A percentile compares a stretch with the other conserved stretches of the same genome.
These are phyloP conservation scores for Sycobia sp. DNA, from an alignment of 1,140 invertebrate species.

Conservation along the genomic window DNA sequence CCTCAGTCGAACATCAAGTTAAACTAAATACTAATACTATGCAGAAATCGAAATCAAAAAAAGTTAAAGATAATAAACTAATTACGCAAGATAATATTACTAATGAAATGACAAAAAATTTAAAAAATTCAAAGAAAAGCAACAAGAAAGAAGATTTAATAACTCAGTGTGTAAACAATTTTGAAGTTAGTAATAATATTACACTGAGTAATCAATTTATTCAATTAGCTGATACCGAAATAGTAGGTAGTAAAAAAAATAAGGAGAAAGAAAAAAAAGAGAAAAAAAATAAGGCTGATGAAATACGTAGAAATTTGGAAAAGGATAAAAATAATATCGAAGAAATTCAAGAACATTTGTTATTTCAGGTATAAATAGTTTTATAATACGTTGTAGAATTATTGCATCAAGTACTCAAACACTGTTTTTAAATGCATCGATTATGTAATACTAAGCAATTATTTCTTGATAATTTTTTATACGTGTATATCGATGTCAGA, in stretches of 20 bases:
- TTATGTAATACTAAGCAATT: too few relatives aligned
- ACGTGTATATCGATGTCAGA: too few relatives aligned
- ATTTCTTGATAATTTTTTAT: too few relatives aligned
- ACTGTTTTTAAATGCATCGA: too few relatives aligned
- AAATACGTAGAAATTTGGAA: constrained; percentile 46
- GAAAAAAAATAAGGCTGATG: constrained; percentile 55
- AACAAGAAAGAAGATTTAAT: constrained; percentile 31
- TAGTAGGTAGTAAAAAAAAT: constrained; percentile 37
- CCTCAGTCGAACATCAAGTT: constrained; percentile 38
- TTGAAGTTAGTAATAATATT: too few relatives aligned
- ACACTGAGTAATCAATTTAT: too few relatives aligned
- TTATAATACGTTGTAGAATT: too few relatives aligned
- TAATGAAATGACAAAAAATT: constrained; percentile 28
- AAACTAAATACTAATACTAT: constrained; percentile 37
- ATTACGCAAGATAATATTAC: constrained; percentile 32
- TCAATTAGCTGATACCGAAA: too few relatives aligned
- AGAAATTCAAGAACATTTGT: constrained; percentile 42
- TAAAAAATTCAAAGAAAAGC: constrained; percentile 31
- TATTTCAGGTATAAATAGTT: constrained; percentile 42
- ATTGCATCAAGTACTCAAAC: too few relatives aligned
- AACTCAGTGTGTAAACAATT: constrained; percentile 24
- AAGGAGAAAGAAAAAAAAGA: constrained; percentile 51
- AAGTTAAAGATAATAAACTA: constrained; percentile 42
- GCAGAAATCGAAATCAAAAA: constrained; percentile 44
- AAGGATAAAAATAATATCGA: constrained; percentile 37